Evolutionary conservation across 2,888 invertebrate species (phyloP), one percentile per base, ranked within the genome.

Genomic region (Agonopterix alstromeriana): DNA sequence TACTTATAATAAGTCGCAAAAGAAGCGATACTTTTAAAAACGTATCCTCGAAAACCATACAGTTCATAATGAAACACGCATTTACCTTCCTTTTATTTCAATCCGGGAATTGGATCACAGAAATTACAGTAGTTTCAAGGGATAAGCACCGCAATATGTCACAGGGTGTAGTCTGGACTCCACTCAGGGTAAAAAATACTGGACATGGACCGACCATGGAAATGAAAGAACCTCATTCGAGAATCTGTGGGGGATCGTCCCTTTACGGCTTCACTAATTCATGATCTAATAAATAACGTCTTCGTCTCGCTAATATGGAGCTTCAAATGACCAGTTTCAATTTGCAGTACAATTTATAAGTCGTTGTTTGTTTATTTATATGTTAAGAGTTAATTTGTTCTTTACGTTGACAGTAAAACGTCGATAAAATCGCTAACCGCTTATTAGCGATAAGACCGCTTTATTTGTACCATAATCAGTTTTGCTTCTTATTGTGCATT

Each of bases 141-240:
- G 81, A 80, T 82, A 82, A 82, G 80, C 63, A 68, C 72, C 68
- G 60, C 61, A 72, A 81, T 82, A 76, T 74, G 76, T 82, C 73
- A 82, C 73, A 43, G 47, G 60, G 63, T 58, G 53, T 60, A 43
- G 47, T 59, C 62, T 58, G 53, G 60, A 58, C 58, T 58, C 55
- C 54, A 50, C 51, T 48, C 53, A 48, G 54, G 59, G 52, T 54
- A 64, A 73, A 75, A 72, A 76, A 72, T 56, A 27, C 27, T 47
- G 57, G 56, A 50, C 47, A 57, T 53, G 50, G 54, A 54, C 59
- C 58, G 57, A 63, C 53, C 50, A 53, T n/a, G n/a, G n/a, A n/a
- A n/a, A n/a, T n/a, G n/a, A 60, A 69, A 67, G 65, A 70, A 70
- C 70, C 66, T 66, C 57, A 43, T 51, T 51, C 48, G 46, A 53